phyloP scores from a whole-genome alignment of 2,113 vertebrate species.

The Planiliza haematocheilus region DNA sequence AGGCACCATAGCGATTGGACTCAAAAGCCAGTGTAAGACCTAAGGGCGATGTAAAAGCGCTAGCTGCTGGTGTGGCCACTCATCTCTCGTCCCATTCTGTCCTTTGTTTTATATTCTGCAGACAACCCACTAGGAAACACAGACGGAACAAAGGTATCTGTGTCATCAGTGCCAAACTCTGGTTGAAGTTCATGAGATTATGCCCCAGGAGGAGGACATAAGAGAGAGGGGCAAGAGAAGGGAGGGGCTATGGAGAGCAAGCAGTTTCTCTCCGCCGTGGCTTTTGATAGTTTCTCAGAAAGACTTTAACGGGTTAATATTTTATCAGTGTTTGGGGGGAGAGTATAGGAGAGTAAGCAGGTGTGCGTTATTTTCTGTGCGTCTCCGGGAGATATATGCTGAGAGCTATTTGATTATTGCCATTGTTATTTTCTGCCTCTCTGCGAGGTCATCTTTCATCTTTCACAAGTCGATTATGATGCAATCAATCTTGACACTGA shows the following conservation, averaged over 20 bases:
- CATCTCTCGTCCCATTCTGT: neutral
- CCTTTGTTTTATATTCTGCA: slow-evolving; percentile 29
- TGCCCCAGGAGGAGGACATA: neutral
- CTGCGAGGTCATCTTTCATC: slow-evolving; percentile 48
- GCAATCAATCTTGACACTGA: slow-evolving; percentile 67
- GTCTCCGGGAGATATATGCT: neutral
- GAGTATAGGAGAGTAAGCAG: neutral
- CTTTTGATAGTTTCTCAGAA: slow-evolving; percentile 16
- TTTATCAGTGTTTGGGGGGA: neutral
- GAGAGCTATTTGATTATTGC: slow-evolving; percentile 27
- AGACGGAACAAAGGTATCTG: slow-evolving; percentile 27
- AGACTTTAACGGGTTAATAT: neutral
- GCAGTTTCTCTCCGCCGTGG: slow-evolving; percentile 1
- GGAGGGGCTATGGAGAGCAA: neutral
- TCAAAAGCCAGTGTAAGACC: too few species aligned
- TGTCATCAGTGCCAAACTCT: slow-evolving; percentile 30
- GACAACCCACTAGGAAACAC: slow-evolving; percentile 20
- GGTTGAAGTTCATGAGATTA: slow-evolving; percentile 47
- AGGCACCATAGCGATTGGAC: too few species aligned
- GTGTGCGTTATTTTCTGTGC: neutral
- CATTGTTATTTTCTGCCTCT: slow-evolving; percentile 23
- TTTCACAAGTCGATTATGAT: slow-evolving; percentile 65
- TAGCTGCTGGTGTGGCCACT: neutral
- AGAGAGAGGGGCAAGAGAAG: neutral
- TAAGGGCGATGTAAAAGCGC: too few species aligned